Percentiles rank a stretch among this genome's conserved stretches.
Conservation (phyloP, 2,113 vertebrate species). For the Myotis yumanensis region DNA sequence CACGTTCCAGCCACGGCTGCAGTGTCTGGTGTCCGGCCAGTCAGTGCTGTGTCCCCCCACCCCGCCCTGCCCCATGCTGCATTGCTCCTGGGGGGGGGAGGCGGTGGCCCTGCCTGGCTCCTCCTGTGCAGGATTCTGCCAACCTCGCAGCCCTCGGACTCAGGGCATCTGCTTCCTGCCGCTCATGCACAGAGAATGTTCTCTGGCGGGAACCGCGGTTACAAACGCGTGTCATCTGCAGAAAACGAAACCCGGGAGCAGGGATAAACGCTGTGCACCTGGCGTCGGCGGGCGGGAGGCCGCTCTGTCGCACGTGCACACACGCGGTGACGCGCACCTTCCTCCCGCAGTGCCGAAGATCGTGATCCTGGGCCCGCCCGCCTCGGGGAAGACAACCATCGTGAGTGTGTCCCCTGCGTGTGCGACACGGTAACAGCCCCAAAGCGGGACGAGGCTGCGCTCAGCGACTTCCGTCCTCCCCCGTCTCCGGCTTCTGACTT, state of each 20-base stretch:
- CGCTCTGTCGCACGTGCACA: not conserved
- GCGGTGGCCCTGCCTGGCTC: not conserved
- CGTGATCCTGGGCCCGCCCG: constrained; percentile 90
- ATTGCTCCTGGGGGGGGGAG: not conserved
- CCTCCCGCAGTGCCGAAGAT: constrained; percentile 84
- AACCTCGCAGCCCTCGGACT: rapidly evolving
- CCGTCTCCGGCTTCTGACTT: not conserved
- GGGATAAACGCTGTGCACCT: not conserved
- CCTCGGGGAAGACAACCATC: constrained; percentile 89
- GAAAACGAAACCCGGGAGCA: constrained; percentile 68
- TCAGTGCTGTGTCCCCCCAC: not conserved
- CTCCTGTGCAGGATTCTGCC: not conserved
- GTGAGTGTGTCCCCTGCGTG: constrained; percentile 80
- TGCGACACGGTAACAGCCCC: too few relatives aligned
- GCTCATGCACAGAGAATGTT: constrained; percentile 6
- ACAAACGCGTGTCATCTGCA: constrained; percentile 36
- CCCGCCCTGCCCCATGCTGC: too few relatives aligned
- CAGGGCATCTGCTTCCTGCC: rapidly evolving
- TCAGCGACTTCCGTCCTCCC: rapidly evolving
- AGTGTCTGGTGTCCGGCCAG: rapidly evolving
- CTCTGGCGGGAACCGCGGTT: not conserved
- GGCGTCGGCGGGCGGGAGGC: not conserved
- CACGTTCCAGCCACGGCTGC: not conserved
- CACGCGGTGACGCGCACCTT: constrained; percentile 51
- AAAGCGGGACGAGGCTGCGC: not conserved